Evolutionary conservation across 2,888 invertebrate species (phyloP).

Genomic region (Polyploca ridens): DNA sequence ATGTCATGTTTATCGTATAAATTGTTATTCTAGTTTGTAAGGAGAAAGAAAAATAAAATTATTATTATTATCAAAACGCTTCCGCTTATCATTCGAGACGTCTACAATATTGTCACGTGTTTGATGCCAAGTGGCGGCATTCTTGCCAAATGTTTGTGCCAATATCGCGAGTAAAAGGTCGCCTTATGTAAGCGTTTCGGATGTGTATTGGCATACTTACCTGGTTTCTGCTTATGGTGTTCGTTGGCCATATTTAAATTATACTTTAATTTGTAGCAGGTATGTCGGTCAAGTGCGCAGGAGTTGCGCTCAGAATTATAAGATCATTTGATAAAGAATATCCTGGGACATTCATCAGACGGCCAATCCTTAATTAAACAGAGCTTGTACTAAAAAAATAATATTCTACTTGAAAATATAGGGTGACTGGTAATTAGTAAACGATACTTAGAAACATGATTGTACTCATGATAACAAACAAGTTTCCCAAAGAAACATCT

Average conservation of each 20-base stretch:
- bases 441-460: too few species aligned
- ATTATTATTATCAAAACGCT: background rate
- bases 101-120: conserved; percentile 2
- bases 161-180: conserved; percentile 15
- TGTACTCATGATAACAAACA: too few species aligned
- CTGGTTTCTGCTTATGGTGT: conserved; percentile 36
- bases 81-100: background rate
- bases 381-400: too few species aligned
- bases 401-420: too few species aligned
- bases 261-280: conserved; percentile 11
- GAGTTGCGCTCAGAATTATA: background rate
- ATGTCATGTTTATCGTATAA: too few species aligned
- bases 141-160: conserved; percentile 12
- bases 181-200: conserved; percentile 38
- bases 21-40: too few species aligned
- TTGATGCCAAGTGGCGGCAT: background rate
- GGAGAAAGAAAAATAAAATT: too few species aligned
- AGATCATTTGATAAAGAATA: background rate
- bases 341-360: too few species aligned
- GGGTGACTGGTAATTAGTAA: too few species aligned
- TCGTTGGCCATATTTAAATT: conserved; percentile 3
- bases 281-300: conserved; percentile 20
- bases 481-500: too few species aligned
- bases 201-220: conserved; percentile 38
- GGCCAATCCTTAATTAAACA: too few species aligned